These are phyloP conservation scores for Drosophila nannoptera DNA, from an alignment of 1,140 invertebrate species.

Conservation along the genomic window DNA sequence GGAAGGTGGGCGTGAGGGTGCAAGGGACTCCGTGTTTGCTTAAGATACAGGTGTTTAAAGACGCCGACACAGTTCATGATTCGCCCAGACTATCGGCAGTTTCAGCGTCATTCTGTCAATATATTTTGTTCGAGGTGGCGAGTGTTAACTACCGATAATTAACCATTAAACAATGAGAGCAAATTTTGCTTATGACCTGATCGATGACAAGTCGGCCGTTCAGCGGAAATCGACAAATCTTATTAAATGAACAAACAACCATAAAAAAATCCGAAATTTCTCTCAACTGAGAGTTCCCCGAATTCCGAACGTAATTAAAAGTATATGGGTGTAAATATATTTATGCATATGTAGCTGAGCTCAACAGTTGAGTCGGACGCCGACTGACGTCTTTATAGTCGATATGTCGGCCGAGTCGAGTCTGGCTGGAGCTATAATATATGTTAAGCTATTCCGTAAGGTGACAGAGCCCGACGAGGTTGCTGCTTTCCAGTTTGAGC, in stretches of 20 bases:
- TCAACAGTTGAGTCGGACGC: too few relatives aligned
- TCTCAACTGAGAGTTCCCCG: background rate
- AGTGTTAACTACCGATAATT: constrained; percentile 55
- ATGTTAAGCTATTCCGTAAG: constrained; percentile 22
- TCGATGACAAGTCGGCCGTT: constrained; percentile 24
- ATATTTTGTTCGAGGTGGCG: constrained; percentile 6
- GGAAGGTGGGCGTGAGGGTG: background rate
- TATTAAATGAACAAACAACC: constrained; percentile 36
- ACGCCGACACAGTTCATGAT: constrained; percentile 12
- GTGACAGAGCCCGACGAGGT: constrained; percentile 44
- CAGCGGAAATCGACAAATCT: constrained; percentile 28
- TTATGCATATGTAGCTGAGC: background rate
- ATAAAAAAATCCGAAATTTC: constrained; percentile 5
- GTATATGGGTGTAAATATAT: background rate
- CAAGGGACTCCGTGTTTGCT: background rate
- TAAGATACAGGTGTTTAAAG: background rate
- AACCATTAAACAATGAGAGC: constrained; percentile 46
- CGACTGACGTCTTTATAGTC: background rate
- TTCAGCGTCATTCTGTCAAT: constrained; percentile 17
- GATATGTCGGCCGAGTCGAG: constrained; percentile 4
- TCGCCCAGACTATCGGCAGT: background rate
- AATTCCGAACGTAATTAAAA: background rate
- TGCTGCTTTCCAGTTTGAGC: constrained; percentile 60
- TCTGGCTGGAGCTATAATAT: constrained; percentile 13
- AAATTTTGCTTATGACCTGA: constrained; percentile 12